Conservation (phyloP, 2,113 vertebrate genomes). For the Phainopepla nitens region DNA sequence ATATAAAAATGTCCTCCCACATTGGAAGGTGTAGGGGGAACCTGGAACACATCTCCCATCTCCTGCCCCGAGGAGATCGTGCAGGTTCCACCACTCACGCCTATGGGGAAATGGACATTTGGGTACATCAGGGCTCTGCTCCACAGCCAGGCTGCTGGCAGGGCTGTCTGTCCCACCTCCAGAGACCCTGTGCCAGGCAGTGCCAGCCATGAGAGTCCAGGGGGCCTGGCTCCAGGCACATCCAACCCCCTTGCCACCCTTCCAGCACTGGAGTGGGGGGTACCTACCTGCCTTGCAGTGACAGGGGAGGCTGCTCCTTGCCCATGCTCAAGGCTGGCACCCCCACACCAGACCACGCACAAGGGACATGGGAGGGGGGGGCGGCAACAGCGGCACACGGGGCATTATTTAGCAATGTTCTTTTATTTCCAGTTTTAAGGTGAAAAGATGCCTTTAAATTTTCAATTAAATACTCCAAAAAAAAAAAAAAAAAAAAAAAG, state of each 20-base stretch:
- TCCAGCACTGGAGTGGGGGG: background rate
- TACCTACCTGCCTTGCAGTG: background rate
- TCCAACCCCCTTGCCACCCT: background rate
- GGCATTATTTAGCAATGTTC: slow-evolving; percentile 70
- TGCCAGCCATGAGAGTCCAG: accelerated
- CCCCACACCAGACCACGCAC: background rate
- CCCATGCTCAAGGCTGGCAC: background rate
- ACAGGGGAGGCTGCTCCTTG: background rate
- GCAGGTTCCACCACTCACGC: background rate
- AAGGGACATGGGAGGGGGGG: background rate
- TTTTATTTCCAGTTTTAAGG: slow-evolving; percentile 85
- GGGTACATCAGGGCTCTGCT: background rate
- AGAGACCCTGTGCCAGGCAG: background rate
- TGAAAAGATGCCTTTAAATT: slow-evolving; percentile 87
- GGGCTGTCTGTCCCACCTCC: background rate
- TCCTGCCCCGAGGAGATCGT: background rate
- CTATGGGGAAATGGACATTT: background rate
- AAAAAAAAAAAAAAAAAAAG: slow-evolving; percentile 72
- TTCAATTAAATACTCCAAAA: slow-evolving; percentile 94
- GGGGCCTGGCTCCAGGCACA: background rate
- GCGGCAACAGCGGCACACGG: slow-evolving; percentile 54
- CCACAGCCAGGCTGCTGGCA: background rate
- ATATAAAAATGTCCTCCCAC: background rate
- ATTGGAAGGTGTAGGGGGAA: accelerated
- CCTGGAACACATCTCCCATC: background rate